Conservation (phyloP, 2,888 invertebrate species). For the Lasius platythorax region DNA sequence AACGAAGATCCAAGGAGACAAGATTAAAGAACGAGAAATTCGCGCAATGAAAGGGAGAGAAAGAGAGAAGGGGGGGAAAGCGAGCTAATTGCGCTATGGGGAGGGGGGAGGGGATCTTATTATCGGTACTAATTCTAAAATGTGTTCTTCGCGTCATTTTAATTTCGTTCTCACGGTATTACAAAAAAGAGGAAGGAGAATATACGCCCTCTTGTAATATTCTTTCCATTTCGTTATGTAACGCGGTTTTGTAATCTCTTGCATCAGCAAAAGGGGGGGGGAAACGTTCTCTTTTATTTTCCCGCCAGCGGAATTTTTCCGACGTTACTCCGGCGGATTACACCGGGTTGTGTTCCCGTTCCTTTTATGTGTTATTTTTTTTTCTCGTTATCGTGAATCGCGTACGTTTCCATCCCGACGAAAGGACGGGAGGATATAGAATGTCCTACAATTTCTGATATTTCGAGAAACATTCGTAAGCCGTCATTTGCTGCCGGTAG, state of each 20-base stretch:
- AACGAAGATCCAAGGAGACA: slow-evolving; percentile 14
- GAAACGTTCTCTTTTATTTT: slow-evolving; percentile 38
- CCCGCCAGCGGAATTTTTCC: slow-evolving; percentile 48
- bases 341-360: slow-evolving; percentile 37
- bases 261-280: slow-evolving; percentile 27
- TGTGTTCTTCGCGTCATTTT: slow-evolving; percentile 39
- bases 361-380: slow-evolving; percentile 31
- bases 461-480: background rate
- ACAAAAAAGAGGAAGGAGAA: background rate
- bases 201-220: slow-evolving; percentile 34
- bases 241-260: slow-evolving; percentile 49
- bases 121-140: slow-evolving; percentile 41
- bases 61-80: background rate
- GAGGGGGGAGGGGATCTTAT: slow-evolving; percentile 8
- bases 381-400: slow-evolving; percentile 46
- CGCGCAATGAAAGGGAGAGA: background rate
- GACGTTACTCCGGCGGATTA: slow-evolving; percentile 47
- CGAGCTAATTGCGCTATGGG: slow-evolving; percentile 24
- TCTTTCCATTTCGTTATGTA: slow-evolving; percentile 48
- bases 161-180: slow-evolving; percentile 38
- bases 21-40: slow-evolving; percentile 50
- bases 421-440: background rate
- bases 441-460: background rate
- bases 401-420: slow-evolving; percentile 24
- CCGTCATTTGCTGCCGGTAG: background rate